Base-by-base conservation (phyloP, 2,888 invertebrate species). In the Amblyjoppa fuscipennis region DNA sequence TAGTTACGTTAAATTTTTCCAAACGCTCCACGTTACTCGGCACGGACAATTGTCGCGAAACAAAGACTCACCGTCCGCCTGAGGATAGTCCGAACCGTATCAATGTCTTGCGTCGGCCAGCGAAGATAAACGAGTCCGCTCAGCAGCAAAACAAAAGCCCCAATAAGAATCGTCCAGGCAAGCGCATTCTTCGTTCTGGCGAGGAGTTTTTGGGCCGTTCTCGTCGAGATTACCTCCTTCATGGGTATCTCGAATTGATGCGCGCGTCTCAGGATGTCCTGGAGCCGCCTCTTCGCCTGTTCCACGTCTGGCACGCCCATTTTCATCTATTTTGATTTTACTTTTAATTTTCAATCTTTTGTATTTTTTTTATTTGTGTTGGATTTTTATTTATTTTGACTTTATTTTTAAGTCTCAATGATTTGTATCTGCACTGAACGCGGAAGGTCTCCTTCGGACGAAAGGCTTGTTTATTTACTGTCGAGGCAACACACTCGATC, bases 101-200 rank as follows among this genome's bases (percentile, higher is more conserved):
- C 93, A 76, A 91, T 90, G 77, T 93, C 93, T 87, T 92, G 93
- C 88, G 92, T 92, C 1, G 93, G 92, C 93, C 93, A 93, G 28
- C 91, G 91, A 4, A 90, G 89, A 82, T 93, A 93, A 71, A 93
- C 90, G 85, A 91, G 88, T 6, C 89, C 89, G 82, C 89, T 90
- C 31, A 92, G 90, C 34, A 92, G 76, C 49, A 92, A 41, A 49
- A 92, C 79, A 88, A 92, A 91, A 69, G 90, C 89, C 56, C 89
- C 90, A 71, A 92, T 87, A 89, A 91, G 91, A 85, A 92, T 87
- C 59, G 90, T 88, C 92, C 92, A 91, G 20, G 91, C 90, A 64
- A 92, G 81, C 20, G 89, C 87, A 68, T 91, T 93, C 80, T 90
- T 91, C 82, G 92, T 91, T 78, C 90, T 91, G 68, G 91, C 90